Evolutionary conservation across 2,888 invertebrate genomes (phyloP).

Genomic region (Stenichneumon culpator): DNA sequence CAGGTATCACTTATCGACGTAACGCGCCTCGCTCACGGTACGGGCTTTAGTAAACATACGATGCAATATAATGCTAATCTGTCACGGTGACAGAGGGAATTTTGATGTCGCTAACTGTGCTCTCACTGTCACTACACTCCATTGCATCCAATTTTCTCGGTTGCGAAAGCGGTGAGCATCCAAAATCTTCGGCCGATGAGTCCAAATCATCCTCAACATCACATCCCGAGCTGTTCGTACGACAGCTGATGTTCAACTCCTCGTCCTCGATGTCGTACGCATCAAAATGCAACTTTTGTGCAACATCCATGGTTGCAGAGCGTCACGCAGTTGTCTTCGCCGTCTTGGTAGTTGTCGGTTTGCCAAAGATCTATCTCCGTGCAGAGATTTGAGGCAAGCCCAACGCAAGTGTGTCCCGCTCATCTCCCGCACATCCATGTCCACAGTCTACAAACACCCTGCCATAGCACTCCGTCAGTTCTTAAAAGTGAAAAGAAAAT

Average conservation of each 20-base stretch:
- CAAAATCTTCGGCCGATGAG: no score
- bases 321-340: conserved; percentile 38
- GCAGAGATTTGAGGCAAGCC: conserved; percentile 8
- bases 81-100: conserved; percentile 64
- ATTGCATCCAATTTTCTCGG: no score
- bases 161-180: no score
- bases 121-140: conserved; percentile 82
- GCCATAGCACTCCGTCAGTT: no score
- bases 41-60: conserved; percentile 27
- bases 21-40: neutral
- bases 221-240: conserved; percentile 79
- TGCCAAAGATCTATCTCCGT: no score
- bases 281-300: conserved; percentile 83
- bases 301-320: conserved; percentile 79
- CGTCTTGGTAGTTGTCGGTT: no score
- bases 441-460: no score
- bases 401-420: no score
- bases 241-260: conserved; percentile 87
- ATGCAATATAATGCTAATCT: conserved; percentile 76
- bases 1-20: no score
- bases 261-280: conserved; percentile 85
- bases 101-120: conserved; percentile 68
- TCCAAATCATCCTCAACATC: conserved; percentile 88
- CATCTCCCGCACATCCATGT: no score
- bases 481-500: no score